phyloP scores from a whole-genome alignment of 2,888 invertebrate genomes.

The Apamea epomidion region DNA sequence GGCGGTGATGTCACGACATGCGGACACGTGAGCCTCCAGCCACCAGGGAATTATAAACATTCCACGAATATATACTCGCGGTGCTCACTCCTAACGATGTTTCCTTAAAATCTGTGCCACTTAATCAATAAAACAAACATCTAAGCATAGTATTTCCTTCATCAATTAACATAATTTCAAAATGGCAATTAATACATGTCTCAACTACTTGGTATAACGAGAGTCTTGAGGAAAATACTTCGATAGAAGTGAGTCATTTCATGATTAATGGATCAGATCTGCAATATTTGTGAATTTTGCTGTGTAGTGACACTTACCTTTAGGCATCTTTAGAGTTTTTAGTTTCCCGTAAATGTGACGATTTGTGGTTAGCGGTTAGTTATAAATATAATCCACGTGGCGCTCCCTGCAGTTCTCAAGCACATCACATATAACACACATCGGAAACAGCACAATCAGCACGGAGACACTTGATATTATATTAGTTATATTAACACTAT shows the following conservation, averaged over 20 bases:
- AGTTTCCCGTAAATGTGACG: slow-evolving; percentile 71
- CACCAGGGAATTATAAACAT: slow-evolving; percentile 54
- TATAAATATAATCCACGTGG: slow-evolving; percentile 72
- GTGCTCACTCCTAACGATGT: slow-evolving; percentile 22
- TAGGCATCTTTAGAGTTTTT: slow-evolving; percentile 80
- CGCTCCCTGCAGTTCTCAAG: slow-evolving; percentile 77
- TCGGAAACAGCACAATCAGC: slow-evolving; percentile 66
- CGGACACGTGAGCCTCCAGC: slow-evolving; percentile 70
- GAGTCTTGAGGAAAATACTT: slow-evolving; percentile 50
- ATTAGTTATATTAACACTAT: slow-evolving; percentile 65
- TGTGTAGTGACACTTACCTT: slow-evolving; percentile 77
- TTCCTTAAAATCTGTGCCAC: slow-evolving; percentile 31
- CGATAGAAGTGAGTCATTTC: slow-evolving; percentile 24
- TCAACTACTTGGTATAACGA: slow-evolving; percentile 28
- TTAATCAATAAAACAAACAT: slow-evolving; percentile 17
- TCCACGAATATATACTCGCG: slow-evolving; percentile 29
- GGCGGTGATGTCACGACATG: slow-evolving; percentile 73
- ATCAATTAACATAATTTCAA: slow-evolving; percentile 40
- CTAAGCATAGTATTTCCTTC: slow-evolving; percentile 16
- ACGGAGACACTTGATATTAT: slow-evolving; percentile 62
- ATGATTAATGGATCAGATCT: slow-evolving; percentile 17
- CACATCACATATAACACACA: slow-evolving; percentile 79
- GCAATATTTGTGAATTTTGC: slow-evolving; percentile 20
- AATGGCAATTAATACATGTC: slow-evolving; percentile 27
- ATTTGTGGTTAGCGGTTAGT: slow-evolving; percentile 77